phyloP scores from a whole-genome alignment of 2,797 vertebrate genomes.

The Champsocephalus gunnari region DNA sequence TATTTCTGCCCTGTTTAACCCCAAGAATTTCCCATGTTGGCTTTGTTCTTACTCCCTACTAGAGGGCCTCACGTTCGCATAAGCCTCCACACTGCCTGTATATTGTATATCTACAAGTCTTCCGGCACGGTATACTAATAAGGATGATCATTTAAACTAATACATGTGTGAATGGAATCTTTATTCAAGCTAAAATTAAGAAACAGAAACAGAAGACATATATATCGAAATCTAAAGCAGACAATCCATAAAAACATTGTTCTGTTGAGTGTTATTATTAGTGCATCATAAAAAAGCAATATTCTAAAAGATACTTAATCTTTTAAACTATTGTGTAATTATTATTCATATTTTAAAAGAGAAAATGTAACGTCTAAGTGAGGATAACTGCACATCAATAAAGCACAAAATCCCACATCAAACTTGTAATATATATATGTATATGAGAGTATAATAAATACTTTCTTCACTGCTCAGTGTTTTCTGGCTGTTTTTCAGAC shows the following conservation, averaged over 20 bases:
- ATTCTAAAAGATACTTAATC: background rate
- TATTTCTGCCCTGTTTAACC: slow-evolving; percentile 63
- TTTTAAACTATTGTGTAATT: slow-evolving; percentile 9
- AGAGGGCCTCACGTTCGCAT: background rate
- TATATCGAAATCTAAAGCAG: too few relatives aligned
- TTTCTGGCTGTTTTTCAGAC: slow-evolving; percentile 22
- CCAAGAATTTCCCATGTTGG: slow-evolving; percentile 54
- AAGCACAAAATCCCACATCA: slow-evolving; percentile 21
- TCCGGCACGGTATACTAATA: background rate
- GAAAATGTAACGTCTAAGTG: slow-evolving; percentile 7
- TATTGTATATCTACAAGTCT: background rate
- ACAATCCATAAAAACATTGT: background rate
- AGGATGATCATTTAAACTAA: background rate
- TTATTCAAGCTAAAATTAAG: slow-evolving; percentile 49
- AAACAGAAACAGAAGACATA: slow-evolving; percentile 3
- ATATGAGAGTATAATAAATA: background rate
- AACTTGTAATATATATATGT: background rate
- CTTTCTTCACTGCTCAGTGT: background rate
- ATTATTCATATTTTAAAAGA: slow-evolving; percentile 13
- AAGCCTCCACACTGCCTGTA: background rate
- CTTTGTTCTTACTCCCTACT: slow-evolving; percentile 34
- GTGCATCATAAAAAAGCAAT: background rate
- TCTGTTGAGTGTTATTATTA: background rate
- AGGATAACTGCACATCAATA: slow-evolving; percentile 13
- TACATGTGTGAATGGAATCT: slow-evolving; percentile 9